A percentile compares a stretch with the other conserved stretches of the same genome.
phyloP scores from a whole-genome alignment of 2,113 vertebrate species.

The Geococcyx californianus region DNA sequence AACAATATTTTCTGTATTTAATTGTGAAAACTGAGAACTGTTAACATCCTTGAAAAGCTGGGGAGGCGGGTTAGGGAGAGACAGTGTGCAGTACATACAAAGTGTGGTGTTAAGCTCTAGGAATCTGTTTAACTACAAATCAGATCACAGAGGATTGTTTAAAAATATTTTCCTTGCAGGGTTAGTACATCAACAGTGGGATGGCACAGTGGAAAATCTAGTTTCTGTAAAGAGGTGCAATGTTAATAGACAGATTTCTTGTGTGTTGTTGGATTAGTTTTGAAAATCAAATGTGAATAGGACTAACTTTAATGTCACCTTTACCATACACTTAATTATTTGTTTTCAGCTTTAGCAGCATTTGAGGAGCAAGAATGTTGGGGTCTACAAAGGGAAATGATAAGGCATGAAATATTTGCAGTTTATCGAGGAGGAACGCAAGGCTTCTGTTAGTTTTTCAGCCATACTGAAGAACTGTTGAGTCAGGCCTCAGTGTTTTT shows the following conservation, averaged over 20 bases:
- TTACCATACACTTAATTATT: neutral
- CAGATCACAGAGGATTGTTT: neutral
- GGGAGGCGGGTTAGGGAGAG: neutral
- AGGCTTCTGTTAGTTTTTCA: neutral
- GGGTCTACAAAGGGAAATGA: neutral
- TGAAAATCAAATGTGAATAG: neutral
- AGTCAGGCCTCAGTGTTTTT: slow-evolving; percentile 4
- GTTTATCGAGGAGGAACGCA: neutral
- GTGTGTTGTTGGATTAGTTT: neutral
- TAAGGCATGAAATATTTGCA: neutral
- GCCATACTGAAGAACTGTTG: neutral
- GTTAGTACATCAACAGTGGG: neutral
- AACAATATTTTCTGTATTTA: neutral
- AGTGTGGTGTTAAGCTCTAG: neutral
- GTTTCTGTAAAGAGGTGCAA: neutral
- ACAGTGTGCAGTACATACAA: neutral
- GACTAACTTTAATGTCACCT: neutral
- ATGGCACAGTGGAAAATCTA: neutral
- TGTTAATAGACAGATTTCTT: neutral
- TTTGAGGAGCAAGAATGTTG: neutral
- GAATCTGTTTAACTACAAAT: neutral
- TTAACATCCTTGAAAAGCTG: neutral
- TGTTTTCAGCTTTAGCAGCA: neutral
- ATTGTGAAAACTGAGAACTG: neutral
- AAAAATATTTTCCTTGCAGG: neutral